Evolutionary conservation across 2,113 vertebrate genomes (phyloP), one percentile per base, ranked within the genome.

Genomic region (Phodopus roborovskii): DNA sequence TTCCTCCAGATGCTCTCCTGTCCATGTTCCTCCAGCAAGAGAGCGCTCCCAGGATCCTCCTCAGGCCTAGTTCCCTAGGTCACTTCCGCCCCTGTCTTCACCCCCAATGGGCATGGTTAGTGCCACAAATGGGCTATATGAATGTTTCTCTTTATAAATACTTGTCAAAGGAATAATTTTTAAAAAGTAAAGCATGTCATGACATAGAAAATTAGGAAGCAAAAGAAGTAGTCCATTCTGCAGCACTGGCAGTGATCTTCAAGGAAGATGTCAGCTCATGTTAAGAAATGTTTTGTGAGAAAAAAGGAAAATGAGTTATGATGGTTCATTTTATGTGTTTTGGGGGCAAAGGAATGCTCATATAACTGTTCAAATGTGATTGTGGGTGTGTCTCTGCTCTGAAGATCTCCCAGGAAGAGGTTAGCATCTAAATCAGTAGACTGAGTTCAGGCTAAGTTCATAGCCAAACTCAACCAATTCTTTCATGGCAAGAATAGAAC

Each of bases 141-240:
- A 73, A 81, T 88, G 45, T 77, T 93, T 94, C 70, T 94, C 13
- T 53, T 89, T 89, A 64, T 56, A 88, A 91, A 82, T 16, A 94
- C 85, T 90, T 94, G n/a, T 73, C 24, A 58, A 62, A 91, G 22
- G 64, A 86, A 28, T 62, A 89, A 48, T 66, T 88, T 86, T 75
- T 64, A 39, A 39, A 73, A 58, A 39, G n/a, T 58, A 56, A 58
- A 88, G 2, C 12, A 48, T 66, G 60, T 33, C 48, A 45, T 66
- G 42, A 58, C 42, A 58, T 73, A 73, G 36, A 28, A 56, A 58
- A 39, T 19, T 17, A 58, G 36, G 36, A 48, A 53, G 26, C 33
- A n/a, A 68, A 70, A n/a, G 28, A 50, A 66, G 5, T 68, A 70
- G 48, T 70, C 33, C 84, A 70, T 86, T 50, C 45, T 48, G 33